A percentile compares a stretch with the other conserved stretches of the same genome.
These are phyloP conservation scores for Euborellia annulipes DNA, from an alignment of 1,140 invertebrate genomes.

Conservation along the genomic window DNA sequence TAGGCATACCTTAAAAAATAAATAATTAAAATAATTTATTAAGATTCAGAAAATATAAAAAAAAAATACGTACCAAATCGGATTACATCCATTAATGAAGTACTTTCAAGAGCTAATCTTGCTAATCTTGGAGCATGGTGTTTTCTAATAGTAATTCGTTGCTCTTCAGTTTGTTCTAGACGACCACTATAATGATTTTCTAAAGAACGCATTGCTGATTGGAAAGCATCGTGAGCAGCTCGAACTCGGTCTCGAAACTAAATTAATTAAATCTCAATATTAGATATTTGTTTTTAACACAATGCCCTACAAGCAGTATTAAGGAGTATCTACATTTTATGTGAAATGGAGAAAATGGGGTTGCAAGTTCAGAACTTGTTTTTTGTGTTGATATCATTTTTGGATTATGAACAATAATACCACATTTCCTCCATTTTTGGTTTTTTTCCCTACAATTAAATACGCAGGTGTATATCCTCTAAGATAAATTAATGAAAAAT, in stretches of 20 bases:
- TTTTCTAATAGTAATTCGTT: conserved; percentile 58
- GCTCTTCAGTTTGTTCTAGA: conserved; percentile 68
- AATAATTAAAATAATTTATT: background rate
- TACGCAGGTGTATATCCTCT: too few relatives aligned
- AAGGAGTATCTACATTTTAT: too few relatives aligned
- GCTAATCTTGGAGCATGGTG: conserved; percentile 66
- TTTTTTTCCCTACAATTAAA: too few relatives aligned
- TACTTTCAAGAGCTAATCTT: conserved; percentile 68
- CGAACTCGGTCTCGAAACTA: conserved; percentile 45
- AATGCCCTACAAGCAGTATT: too few relatives aligned
- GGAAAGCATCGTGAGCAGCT: conserved; percentile 52
- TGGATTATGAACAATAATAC: too few relatives aligned
- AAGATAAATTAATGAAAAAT: too few relatives aligned
- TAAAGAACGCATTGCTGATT: conserved; percentile 44
- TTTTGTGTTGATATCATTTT: too few relatives aligned
- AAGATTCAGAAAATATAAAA: background rate
- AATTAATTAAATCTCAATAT: too few relatives aligned
- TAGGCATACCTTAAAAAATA: conserved; percentile 46
- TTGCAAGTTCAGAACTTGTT: too few relatives aligned
- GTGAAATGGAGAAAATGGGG: too few relatives aligned
- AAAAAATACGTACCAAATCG: conserved; percentile 32
- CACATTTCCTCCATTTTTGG: too few relatives aligned
- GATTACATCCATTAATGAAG: conserved; percentile 63
- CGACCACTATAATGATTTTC: conserved; percentile 53
- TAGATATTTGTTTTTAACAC: too few relatives aligned